phyloP scores from a whole-genome alignment of 2,888 invertebrate species.

The Coelopa pilipes region DNA sequence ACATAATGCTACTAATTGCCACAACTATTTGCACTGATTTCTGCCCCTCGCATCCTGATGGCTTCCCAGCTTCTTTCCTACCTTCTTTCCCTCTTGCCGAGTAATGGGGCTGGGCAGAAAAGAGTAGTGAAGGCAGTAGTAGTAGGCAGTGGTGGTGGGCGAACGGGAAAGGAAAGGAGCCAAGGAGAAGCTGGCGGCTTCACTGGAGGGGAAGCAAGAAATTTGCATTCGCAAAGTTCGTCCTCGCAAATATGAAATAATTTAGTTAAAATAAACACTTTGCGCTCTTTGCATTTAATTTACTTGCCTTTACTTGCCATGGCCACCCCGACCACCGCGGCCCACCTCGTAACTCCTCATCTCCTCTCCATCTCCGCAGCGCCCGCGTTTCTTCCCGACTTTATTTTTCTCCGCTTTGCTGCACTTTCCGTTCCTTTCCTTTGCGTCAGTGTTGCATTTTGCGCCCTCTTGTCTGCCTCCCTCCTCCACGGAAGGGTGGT shows the following conservation, averaged over 20 bases:
- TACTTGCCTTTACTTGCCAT: constrained; percentile 6
- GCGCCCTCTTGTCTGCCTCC: background rate
- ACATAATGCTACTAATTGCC: constrained; percentile 50
- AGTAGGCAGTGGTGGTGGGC: no score
- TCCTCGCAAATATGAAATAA: constrained; percentile 36
- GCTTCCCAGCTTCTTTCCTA: background rate
- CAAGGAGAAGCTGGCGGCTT: background rate
- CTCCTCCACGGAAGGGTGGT: background rate
- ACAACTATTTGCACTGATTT: constrained; percentile 48
- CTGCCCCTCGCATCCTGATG: background rate
- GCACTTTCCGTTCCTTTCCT: no score
- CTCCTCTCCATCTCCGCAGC: no score
- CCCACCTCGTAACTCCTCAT: no score
- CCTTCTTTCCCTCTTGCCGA: background rate
- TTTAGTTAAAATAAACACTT: constrained; percentile 35
- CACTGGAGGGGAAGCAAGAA: constrained; percentile 14
- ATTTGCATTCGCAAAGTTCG: constrained; percentile 33
- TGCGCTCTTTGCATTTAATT: constrained; percentile 31
- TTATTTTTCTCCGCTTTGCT: no score
- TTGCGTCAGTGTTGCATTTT: constrained; percentile 15
- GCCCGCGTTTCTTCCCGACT: no score
- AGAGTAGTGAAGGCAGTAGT: constrained; percentile 13
- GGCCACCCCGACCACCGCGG: background rate
- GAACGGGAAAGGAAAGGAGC: constrained; percentile 25
- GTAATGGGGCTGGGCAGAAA: background rate